These are phyloP conservation scores for Reticulitermes speratus DNA, from an alignment of 1,140 invertebrate species.

Conservation along the genomic window DNA sequence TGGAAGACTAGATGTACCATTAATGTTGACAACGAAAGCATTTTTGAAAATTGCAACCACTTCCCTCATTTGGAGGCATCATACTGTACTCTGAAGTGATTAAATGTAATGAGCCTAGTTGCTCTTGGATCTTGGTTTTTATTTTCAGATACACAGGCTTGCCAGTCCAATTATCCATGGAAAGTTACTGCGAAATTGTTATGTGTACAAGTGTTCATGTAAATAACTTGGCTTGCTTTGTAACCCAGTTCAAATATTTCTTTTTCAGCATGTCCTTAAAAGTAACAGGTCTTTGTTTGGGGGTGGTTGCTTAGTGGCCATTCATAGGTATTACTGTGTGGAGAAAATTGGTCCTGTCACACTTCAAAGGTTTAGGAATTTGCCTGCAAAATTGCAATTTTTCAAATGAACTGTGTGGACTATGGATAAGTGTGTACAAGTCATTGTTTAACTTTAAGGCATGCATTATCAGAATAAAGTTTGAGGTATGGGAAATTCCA, in stretches of 20 bases:
- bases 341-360: conserved; percentile 2
- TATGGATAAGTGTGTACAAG: background rate
- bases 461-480: background rate
- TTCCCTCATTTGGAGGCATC: conserved; percentile 6
- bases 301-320: conserved; percentile 15
- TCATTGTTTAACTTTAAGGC: background rate
- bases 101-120: background rate
- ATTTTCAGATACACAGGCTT: conserved; percentile 27
- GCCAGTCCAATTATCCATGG: conserved; percentile 14
- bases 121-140: conserved; percentile 15
- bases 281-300: background rate
- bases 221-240: conserved; percentile 8
- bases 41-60: conserved; percentile 26
- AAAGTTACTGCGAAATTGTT: background rate
- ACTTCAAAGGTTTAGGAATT: background rate
- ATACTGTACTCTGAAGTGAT: background rate
- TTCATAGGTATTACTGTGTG: background rate
- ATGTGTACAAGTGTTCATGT: conserved; percentile 3
- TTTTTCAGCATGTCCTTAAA: conserved; percentile 7
- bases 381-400: conserved; percentile 9
- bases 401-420: conserved; percentile 5
- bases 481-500: background rate
- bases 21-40: background rate
- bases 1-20: background rate
- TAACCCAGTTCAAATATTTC: background rate